Evolutionary conservation across 2,797 vertebrate species (phyloP).

Genomic region (Sphenopsis melanotis): DNA sequence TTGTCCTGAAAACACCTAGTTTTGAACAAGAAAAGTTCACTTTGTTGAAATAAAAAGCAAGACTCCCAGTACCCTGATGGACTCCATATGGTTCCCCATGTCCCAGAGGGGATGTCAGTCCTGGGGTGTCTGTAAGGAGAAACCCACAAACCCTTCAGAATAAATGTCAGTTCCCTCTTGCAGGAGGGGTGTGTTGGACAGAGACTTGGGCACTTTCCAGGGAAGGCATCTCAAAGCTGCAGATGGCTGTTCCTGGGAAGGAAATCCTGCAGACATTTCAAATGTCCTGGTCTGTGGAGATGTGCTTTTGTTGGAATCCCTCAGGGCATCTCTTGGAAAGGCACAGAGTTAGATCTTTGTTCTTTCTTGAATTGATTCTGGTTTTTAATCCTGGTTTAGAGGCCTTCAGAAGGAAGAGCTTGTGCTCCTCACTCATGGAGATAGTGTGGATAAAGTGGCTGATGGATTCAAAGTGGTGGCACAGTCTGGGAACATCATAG

Average conservation of each 20-base stretch:
- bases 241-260: background rate
- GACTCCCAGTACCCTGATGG: background rate
- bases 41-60: background rate
- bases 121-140: background rate
- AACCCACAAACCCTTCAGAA: background rate
- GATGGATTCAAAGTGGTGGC: conserved; percentile 98
- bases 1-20: background rate
- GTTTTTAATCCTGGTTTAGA: conserved; percentile 67
- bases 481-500: conserved; percentile 94
- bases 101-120: background rate
- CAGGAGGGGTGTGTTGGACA: background rate
- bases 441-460: conserved; percentile 97
- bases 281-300: rapidly evolving
- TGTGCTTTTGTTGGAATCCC: background rate
- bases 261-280: background rate
- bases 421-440: conserved; percentile 94
- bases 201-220: rapidly evolving
- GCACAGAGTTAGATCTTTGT: background rate
- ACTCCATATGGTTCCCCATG: background rate
- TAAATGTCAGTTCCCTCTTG: background rate
- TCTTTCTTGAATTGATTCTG: background rate
- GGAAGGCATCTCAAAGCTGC: background rate
- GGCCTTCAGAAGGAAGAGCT: conserved; percentile 97
- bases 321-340: background rate
- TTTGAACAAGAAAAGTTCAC: background rate